phyloP scores from a whole-genome alignment of 2,113 vertebrate species.

The Datnioides undecimradiatus region DNA sequence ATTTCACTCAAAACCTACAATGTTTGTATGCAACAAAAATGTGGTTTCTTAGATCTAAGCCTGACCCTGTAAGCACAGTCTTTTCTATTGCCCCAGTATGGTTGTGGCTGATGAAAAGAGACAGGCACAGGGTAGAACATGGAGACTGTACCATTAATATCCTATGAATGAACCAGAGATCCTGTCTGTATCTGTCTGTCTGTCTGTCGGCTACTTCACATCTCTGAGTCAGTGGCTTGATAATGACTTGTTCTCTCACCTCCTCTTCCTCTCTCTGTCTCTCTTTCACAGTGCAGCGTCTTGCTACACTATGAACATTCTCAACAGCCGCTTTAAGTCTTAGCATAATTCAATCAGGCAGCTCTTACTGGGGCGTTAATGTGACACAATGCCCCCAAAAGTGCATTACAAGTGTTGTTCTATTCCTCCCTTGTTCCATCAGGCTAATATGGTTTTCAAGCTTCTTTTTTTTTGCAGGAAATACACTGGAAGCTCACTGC shows the following conservation, averaged over 20 bases:
- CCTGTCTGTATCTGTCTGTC: conserved; percentile 6
- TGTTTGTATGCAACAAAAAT: background rate
- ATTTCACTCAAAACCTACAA: too few species aligned
- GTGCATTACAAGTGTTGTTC: conserved; percentile 54
- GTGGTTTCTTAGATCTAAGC: background rate
- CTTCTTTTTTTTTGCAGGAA: conserved; percentile 34
- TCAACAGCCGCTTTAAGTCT: conserved; percentile 38
- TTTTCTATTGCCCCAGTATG: background rate
- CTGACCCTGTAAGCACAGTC: background rate
- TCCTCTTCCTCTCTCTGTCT: conserved; percentile 21
- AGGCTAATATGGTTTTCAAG: conserved; percentile 17
- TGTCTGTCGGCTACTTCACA: background rate
- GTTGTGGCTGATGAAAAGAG: conserved; percentile 14
- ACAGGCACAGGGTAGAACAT: conserved; percentile 22
- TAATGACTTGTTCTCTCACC: conserved; percentile 43
- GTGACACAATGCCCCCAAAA: conserved; percentile 37
- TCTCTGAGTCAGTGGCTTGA: conserved; percentile 14
- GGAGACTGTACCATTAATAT: conserved; percentile 38
- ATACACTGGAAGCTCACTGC: background rate
- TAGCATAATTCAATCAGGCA: conserved; percentile 60
- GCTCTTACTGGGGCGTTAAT: conserved; percentile 62
- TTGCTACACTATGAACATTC: conserved; percentile 22
- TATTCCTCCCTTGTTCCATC: conserved; percentile 30
- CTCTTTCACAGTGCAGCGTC: conserved; percentile 1
- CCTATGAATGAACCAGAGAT: conserved; percentile 32